Evolutionary conservation across 2,113 vertebrate genomes (phyloP).

Genomic region (Oceanodroma tethys): DNA sequence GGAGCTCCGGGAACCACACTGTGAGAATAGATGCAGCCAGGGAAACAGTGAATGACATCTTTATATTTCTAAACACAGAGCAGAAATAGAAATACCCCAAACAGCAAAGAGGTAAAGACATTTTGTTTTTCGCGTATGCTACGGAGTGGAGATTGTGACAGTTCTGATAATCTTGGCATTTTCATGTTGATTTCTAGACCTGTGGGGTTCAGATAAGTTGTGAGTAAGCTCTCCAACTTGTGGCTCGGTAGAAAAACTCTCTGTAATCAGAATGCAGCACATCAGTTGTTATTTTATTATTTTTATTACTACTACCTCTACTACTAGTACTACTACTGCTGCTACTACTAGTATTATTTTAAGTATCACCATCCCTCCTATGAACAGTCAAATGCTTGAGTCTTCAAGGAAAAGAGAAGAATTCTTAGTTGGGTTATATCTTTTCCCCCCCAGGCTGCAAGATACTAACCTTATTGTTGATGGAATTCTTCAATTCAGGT

Average conservation of each 20-base stretch:
- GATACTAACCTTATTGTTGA: not conserved
- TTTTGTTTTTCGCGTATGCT: fast-evolving
- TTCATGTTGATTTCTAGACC: not conserved
- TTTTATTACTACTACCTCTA: not conserved
- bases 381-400: not conserved
- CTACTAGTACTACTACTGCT: not conserved
- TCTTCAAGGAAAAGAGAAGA: not conserved
- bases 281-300: not conserved
- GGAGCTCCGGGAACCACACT: not conserved
- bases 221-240: not conserved
- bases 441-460: not conserved
- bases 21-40: not conserved
- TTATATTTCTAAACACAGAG: not conserved
- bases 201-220: not conserved
- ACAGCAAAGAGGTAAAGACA: not conserved
- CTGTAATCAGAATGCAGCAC: not conserved
- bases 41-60: not conserved
- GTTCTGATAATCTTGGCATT: not conserved
- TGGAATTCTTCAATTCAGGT: not conserved
- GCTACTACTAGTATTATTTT: not conserved
- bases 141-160: not conserved
- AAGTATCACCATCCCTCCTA: not conserved
- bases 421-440: not conserved
- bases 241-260: not conserved
- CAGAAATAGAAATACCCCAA: not conserved